Evolutionary conservation across 2,888 invertebrate genomes (phyloP).

Genomic region (Drosophila melanosoma): DNA sequence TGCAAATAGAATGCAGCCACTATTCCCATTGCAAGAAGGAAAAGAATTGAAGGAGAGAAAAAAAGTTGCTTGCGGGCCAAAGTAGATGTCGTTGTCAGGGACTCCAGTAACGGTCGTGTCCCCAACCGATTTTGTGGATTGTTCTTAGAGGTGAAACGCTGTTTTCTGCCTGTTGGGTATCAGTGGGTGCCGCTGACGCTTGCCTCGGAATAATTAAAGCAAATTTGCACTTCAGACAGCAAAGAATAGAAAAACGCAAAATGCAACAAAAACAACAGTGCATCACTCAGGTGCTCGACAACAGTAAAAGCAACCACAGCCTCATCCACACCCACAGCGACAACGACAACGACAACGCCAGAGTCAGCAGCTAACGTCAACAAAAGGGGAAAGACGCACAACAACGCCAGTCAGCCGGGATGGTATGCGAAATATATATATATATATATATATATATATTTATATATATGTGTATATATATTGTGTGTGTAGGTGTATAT

Average conservation of each 20-base stretch:
- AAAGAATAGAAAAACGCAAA: conserved; percentile 63
- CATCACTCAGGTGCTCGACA: conserved; percentile 50
- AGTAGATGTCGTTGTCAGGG: conserved; percentile 70
- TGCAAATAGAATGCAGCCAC: neutral
- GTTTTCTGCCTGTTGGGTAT: conserved; percentile 17
- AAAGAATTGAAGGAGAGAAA: conserved; percentile 37
- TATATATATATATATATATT: conserved; percentile 4
- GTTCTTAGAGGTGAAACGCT: conserved; percentile 5
- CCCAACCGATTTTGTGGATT: conserved; percentile 15
- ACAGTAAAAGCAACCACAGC: conserved; percentile 42
- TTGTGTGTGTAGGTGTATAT: conserved; percentile 1
- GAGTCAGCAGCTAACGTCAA: conserved; percentile 57
- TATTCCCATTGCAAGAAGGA: neutral
- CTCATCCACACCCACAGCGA: conserved; percentile 29
- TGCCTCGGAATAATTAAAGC: conserved; percentile 82
- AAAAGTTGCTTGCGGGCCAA: conserved; percentile 45
- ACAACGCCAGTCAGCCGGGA: conserved; percentile 72
- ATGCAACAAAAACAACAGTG: conserved; percentile 61
- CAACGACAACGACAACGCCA: conserved; percentile 26
- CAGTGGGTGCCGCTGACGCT: conserved; percentile 53
- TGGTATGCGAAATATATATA: conserved; percentile 62
- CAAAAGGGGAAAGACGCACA: conserved; percentile 61
- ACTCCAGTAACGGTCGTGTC: conserved; percentile 29
- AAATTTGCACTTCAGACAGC: conserved; percentile 84
- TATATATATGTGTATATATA: neutral